These are phyloP conservation scores for Penaeus monodon DNA, from an alignment of 2,888 invertebrate genomes.

Conservation along the genomic window DNA sequence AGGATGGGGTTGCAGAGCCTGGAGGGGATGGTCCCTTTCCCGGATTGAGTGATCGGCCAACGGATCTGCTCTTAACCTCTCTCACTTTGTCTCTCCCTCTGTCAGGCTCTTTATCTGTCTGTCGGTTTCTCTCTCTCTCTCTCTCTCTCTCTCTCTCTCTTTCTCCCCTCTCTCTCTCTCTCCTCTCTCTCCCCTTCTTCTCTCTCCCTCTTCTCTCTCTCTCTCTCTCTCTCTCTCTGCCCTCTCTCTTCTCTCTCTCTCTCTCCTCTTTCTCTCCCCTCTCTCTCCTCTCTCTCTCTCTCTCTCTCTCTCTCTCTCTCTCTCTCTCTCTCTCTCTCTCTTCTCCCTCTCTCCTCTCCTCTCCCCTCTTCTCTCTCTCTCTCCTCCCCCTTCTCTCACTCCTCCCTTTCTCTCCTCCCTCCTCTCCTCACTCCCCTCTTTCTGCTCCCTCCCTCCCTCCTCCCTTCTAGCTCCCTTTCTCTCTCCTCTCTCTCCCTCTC, in stretches of 20 bases:
- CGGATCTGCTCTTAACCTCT: background rate
- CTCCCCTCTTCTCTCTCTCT: background rate
- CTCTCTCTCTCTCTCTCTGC: constrained; percentile 4
- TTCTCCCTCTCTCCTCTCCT: background rate
- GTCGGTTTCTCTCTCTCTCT: background rate
- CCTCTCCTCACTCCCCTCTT: background rate
- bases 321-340: constrained; percentile 10
- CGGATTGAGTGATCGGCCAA: too few species aligned
- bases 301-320: constrained; percentile 7
- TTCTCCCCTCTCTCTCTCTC: background rate
- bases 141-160: constrained; percentile 17
- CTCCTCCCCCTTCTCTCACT: background rate
- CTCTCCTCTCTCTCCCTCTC: too few species aligned
- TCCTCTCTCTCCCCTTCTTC: background rate
- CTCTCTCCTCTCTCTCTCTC: background rate
- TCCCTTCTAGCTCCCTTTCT: too few species aligned
- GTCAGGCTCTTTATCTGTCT: background rate
- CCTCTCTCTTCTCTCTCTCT: background rate
- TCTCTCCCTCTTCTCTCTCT: background rate
- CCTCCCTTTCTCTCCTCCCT: background rate
- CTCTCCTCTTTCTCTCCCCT: background rate
- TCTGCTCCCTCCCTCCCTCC: background rate
- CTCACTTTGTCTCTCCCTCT: background rate
- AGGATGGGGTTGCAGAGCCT: too few species aligned
- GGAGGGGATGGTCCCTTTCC: too few species aligned